Conservation (phyloP, 2,888 invertebrate species). For the Alentia gelatinosa region DNA sequence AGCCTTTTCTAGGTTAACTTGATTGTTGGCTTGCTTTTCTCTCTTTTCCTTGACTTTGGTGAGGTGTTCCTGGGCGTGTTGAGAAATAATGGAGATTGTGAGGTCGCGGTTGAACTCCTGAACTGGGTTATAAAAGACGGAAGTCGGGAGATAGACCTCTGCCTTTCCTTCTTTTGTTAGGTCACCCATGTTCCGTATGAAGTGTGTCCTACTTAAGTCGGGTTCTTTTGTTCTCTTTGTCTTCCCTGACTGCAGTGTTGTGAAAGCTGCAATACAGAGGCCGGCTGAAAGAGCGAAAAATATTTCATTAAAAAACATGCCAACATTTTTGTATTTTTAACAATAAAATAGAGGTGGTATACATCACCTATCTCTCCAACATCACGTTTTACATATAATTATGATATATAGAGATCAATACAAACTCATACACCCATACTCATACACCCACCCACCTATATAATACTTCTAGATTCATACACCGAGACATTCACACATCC, state of each 20-base stretch:
- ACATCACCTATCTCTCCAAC: too few relatives aligned
- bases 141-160: slow-evolving; percentile 85
- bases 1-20: slow-evolving; percentile 5
- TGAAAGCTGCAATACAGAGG: background rate
- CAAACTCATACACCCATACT: too few relatives aligned
- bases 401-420: too few relatives aligned
- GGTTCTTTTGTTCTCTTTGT: background rate
- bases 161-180: slow-evolving; percentile 88
- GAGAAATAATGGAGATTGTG: slow-evolving; percentile 80
- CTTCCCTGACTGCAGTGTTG: too few relatives aligned
- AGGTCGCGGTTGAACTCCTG: slow-evolving; percentile 97
- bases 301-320: too few relatives aligned
- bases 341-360: too few relatives aligned
- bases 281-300: background rate
- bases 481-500: too few relatives aligned
- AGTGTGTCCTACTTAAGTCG: background rate
- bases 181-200: slow-evolving; percentile 15
- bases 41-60: background rate
- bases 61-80: slow-evolving; percentile 41
- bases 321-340: too few relatives aligned
- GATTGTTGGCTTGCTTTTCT: slow-evolving; percentile 18
- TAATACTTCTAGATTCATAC: too few relatives aligned
- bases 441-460: too few relatives aligned
- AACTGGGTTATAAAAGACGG: slow-evolving; percentile 98
- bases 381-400: too few relatives aligned